Conservation (phyloP, 2,797 vertebrate species). For the Halcyon chelicuti region DNA sequence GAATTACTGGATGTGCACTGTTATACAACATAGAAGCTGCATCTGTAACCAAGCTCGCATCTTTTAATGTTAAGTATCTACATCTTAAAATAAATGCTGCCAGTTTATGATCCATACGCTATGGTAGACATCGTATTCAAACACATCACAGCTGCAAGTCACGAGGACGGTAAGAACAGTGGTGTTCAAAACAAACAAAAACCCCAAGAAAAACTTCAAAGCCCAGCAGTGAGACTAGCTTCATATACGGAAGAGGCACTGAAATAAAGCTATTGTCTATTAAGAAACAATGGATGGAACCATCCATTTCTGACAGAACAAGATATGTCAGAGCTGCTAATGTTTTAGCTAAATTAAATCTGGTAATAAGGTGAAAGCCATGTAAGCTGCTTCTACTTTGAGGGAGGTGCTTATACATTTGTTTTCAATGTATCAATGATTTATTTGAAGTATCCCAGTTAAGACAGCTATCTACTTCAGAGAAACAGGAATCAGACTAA, state of each 20-base stretch:
- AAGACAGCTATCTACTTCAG: background rate
- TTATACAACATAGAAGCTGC: background rate
- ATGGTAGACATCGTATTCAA: background rate
- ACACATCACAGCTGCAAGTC: background rate
- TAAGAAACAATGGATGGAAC: background rate
- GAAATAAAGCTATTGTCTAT: background rate
- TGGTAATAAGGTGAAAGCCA: background rate
- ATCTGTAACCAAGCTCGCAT: background rate
- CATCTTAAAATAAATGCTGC: background rate
- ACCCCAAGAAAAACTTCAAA: too few relatives aligned
- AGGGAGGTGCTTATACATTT: background rate
- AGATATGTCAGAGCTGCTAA: background rate
- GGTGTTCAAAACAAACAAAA: background rate
- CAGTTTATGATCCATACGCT: background rate
- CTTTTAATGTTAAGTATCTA: background rate
- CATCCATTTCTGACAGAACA: background rate
- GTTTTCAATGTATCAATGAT: background rate
- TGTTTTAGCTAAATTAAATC: background rate
- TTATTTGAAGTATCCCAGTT: conserved; percentile 32
- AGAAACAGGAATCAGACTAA: background rate
- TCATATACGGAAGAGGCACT: background rate
- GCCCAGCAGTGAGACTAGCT: background rate
- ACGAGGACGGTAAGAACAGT: background rate
- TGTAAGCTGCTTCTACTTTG: background rate
- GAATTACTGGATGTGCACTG: background rate